These are phyloP conservation scores for Colaptes auratus DNA, from an alignment of 2,113 vertebrate species.

Conservation along the genomic window DNA sequence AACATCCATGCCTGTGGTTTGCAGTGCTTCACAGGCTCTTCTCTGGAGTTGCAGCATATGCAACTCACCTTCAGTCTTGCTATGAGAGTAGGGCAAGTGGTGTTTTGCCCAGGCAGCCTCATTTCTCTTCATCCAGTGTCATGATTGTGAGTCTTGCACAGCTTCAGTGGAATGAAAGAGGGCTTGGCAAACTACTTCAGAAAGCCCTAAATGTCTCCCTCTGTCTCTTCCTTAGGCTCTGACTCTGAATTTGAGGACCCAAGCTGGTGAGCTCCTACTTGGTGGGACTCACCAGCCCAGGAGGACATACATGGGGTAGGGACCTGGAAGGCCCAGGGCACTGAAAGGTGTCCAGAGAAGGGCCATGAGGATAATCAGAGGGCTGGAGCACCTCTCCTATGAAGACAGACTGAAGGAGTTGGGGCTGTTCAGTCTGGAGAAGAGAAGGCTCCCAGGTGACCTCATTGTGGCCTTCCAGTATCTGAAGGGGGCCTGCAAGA, in stretches of 20 bases:
- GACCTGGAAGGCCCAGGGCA: neutral
- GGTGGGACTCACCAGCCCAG: rapidly evolving
- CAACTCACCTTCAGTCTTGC: neutral
- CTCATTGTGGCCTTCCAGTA: no score
- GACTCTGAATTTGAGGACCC: neutral
- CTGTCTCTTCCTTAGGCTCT: neutral
- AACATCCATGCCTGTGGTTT: neutral
- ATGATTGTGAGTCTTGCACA: neutral
- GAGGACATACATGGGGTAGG: rapidly evolving
- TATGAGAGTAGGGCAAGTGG: neutral
- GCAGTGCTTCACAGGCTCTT: neutral
- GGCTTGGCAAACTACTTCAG: neutral
- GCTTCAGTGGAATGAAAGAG: neutral
- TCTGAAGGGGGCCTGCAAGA: no score
- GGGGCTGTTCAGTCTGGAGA: no score
- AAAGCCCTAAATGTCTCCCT: neutral
- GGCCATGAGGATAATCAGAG: no score
- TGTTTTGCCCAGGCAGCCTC: neutral
- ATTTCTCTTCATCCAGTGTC: neutral
- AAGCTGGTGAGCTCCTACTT: neutral
- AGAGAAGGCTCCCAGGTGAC: no score
- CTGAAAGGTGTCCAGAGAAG: no score
- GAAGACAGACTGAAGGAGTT: no score
- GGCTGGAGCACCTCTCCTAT: no score
- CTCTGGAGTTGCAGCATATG: neutral